These are phyloP conservation scores for Hycleus cichorii DNA, from an alignment of 1,140 invertebrate genomes.

Conservation along the genomic window DNA sequence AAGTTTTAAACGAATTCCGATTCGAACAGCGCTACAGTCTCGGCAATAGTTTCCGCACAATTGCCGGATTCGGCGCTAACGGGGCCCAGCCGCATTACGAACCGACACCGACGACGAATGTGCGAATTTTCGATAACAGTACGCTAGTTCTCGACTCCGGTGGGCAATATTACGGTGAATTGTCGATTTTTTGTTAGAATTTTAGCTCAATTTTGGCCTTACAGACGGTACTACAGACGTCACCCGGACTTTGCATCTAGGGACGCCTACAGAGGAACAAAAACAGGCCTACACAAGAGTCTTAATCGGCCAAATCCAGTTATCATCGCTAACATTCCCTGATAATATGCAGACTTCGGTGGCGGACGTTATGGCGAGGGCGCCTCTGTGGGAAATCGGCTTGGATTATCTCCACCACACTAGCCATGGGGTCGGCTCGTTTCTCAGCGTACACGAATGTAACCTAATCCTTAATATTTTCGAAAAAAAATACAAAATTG, in stretches of 20 bases:
- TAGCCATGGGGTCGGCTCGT: constrained; percentile 85
- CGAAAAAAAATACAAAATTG: not conserved
- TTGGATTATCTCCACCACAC: constrained; percentile 82
- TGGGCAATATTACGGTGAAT: constrained; percentile 59
- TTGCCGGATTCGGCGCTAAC: constrained; percentile 82
- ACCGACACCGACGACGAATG: constrained; percentile 65
- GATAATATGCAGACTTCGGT: constrained; percentile 55
- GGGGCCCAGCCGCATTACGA: constrained; percentile 88
- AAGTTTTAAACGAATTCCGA: constrained; percentile 57
- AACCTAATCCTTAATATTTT: constrained; percentile 14
- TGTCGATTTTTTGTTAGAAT: not conserved
- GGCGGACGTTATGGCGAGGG: constrained; percentile 67
- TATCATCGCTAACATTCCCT: constrained; percentile 62
- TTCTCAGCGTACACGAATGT: constrained; percentile 79
- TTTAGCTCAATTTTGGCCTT: no score
- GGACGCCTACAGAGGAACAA: constrained; percentile 66
- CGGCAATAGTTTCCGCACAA: constrained; percentile 77
- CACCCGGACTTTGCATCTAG: constrained; percentile 85
- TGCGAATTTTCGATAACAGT: constrained; percentile 58
- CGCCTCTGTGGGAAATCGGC: constrained; percentile 71
- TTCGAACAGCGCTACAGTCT: constrained; percentile 59
- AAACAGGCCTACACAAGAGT: constrained; percentile 82
- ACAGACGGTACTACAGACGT: constrained; percentile 89
- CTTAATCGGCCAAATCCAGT: constrained; percentile 75
- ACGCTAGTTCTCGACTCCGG: constrained; percentile 65